These are phyloP conservation scores for Hippasteria phrygiana DNA, from an alignment of 53 echinoderm and acorn worm genomes.

Conservation along the genomic window DNA sequence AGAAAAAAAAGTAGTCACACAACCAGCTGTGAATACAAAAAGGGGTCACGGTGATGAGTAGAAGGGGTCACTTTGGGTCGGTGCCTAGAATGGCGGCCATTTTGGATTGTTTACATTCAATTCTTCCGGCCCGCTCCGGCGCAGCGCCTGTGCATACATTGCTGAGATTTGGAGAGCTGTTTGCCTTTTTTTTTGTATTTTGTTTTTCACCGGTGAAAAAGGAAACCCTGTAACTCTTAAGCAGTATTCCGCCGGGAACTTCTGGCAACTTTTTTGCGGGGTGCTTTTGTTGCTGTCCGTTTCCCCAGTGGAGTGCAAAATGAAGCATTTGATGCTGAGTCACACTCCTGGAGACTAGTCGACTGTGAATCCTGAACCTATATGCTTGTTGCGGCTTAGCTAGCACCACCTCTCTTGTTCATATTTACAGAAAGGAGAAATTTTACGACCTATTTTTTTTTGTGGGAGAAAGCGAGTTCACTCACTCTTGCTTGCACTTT, in stretches of 20 bases:
- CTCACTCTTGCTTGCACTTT: slow-evolving; percentile 49
- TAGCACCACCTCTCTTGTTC: slow-evolving; percentile 23
- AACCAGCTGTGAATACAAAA: slow-evolving; percentile 47
- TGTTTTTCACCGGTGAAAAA: neutral
- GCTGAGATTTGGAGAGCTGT: no score
- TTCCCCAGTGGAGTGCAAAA: slow-evolving; percentile 42
- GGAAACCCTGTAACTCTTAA: neutral
- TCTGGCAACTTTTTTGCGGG: slow-evolving; percentile 29
- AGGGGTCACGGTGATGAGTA: slow-evolving; percentile 39
- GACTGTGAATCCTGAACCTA: neutral
- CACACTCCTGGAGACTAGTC: slow-evolving; percentile 31
- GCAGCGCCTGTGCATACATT: slow-evolving; percentile 5
- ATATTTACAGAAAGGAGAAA: slow-evolving; percentile 29
- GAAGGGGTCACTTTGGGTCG: slow-evolving; percentile 34
- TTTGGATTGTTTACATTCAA: slow-evolving; percentile 45
- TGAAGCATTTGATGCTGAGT: slow-evolving; percentile 37
- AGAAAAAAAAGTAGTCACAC: slow-evolving; percentile 39
- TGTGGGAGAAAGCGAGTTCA: slow-evolving; percentile 2
- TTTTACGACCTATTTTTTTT: slow-evolving; percentile 9
- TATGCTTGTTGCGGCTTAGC: neutral
- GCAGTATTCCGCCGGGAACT: slow-evolving; percentile 36
- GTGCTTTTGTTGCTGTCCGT: slow-evolving; percentile 12
- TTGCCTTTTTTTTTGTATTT: neutral
- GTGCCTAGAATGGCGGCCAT: slow-evolving; percentile 40
- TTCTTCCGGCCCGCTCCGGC: neutral